Percentiles rank a stretch among this genome's conserved stretches.
These are phyloP conservation scores for Maconellicoccus hirsutus DNA, from an alignment of 1,140 invertebrate genomes.

Conservation along the genomic window DNA sequence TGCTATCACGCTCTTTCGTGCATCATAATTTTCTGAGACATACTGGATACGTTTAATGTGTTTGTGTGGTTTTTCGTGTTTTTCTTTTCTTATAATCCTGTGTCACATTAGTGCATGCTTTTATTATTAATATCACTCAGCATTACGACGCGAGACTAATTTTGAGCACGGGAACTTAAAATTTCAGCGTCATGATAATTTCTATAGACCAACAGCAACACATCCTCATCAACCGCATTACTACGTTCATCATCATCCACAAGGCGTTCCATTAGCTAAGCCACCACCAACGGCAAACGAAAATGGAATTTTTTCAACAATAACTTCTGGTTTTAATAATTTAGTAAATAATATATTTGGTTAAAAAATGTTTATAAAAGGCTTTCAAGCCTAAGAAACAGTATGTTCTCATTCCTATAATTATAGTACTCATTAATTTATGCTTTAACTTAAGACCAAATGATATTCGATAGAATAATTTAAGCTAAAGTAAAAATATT, in stretches of 20 bases:
- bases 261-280: slow-evolving; percentile 35
- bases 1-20: not conserved
- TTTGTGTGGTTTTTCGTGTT: not conserved
- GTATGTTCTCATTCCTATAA: slow-evolving; percentile 17
- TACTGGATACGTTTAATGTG: not conserved
- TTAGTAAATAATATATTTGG: slow-evolving; percentile 62
- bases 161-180: not conserved
- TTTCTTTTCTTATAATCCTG: not conserved
- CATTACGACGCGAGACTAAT: not conserved
- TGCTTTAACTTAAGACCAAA: slow-evolving; percentile 9
- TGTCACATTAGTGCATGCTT: not conserved
- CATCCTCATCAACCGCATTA: slow-evolving; percentile 31
- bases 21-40: not conserved
- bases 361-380: slow-evolving; percentile 32
- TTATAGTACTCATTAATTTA: slow-evolving; percentile 6
- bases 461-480: not conserved
- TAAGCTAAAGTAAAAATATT: not conserved
- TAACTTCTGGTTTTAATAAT: slow-evolving; percentile 61
- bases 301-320: slow-evolving; percentile 53
- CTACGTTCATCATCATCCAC: slow-evolving; percentile 36
- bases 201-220: slow-evolving; percentile 33
- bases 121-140: not conserved
- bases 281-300: slow-evolving; percentile 31
- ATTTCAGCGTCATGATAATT: slow-evolving; percentile 32
- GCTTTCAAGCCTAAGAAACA: not conserved